Conservation (phyloP, 1,140 invertebrate species). For the Patella vulgata region DNA sequence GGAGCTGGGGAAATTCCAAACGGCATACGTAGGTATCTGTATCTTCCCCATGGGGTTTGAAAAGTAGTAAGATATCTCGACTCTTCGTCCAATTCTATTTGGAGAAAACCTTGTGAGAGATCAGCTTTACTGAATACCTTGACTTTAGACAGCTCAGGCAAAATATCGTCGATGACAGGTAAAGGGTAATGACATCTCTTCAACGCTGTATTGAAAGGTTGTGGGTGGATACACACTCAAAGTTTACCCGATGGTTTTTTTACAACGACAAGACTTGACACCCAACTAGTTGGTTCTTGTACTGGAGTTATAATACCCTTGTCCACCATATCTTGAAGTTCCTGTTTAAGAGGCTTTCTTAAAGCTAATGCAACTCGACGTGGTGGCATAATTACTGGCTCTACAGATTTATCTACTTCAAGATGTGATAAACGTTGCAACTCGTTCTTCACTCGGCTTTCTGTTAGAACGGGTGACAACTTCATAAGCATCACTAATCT, state of each 20-base stretch:
- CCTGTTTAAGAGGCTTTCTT: conserved; percentile 14
- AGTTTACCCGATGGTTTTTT: conserved; percentile 30
- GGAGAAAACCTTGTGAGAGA: conserved; percentile 34
- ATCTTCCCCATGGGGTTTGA: too few species aligned
- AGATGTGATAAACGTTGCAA: too few species aligned
- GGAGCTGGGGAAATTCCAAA: conserved; percentile 41
- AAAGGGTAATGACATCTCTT: conserved; percentile 32
- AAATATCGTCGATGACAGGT: conserved; percentile 34
- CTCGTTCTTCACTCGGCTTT: too few species aligned
- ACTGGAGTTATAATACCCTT: conserved; percentile 34
- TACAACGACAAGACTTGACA: conserved; percentile 31
- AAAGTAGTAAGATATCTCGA: too few species aligned
- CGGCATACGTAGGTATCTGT: too few species aligned
- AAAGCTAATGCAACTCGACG: conserved; percentile 22
- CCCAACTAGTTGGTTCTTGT: conserved; percentile 32
- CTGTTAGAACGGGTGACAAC: too few species aligned
- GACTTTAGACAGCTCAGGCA: conserved; percentile 29
- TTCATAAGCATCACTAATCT: too few species aligned
- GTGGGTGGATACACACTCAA: conserved; percentile 42
- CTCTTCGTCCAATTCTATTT: conserved; percentile 31
- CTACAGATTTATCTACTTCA: conserved; percentile 9
- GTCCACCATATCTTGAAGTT: conserved; percentile 26
- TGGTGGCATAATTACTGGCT: conserved; percentile 18
- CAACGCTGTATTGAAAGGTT: conserved; percentile 38
- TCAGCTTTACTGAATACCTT: conserved; percentile 40